Percentiles rank a stretch among this genome's conserved stretches.
phyloP scores from a whole-genome alignment of 1,140 invertebrate genomes.

The Bombus affinis region DNA sequence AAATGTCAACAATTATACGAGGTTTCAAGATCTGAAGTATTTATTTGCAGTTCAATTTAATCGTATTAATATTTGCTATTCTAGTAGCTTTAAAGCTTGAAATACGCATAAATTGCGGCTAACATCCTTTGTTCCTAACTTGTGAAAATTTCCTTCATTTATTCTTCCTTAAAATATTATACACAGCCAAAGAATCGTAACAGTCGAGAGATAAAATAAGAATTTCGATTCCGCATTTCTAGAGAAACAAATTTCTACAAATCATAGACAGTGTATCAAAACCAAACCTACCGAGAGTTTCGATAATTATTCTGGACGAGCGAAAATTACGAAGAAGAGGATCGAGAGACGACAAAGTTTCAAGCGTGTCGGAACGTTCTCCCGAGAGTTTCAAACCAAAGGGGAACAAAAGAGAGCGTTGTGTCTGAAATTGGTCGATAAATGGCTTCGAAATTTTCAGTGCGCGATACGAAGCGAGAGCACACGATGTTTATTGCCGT shows the following conservation, averaged over 20 bases:
- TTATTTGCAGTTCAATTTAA: background rate
- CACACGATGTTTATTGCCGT: slow-evolving; percentile 18
- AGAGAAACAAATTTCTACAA: background rate
- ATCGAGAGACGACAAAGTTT: background rate
- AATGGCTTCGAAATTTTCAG: slow-evolving; percentile 20
- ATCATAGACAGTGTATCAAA: background rate
- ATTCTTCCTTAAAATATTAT: background rate
- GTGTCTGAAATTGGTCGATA: background rate
- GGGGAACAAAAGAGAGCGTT: background rate
- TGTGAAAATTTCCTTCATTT: background rate
- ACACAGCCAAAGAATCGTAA: background rate
- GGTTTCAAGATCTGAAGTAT: background rate
- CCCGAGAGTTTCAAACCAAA: background rate
- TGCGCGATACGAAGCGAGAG: background rate
- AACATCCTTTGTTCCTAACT: background rate
- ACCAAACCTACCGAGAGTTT: background rate
- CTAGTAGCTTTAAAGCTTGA: background rate
- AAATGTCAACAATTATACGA: background rate
- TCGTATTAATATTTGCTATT: background rate
- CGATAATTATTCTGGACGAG: background rate
- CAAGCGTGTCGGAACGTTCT: background rate
- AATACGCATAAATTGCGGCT: too few relatives aligned
- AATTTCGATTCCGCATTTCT: background rate
- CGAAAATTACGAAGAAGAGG: background rate
- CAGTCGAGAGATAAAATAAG: too few relatives aligned